Evolutionary conservation across 2,797 vertebrate genomes (phyloP), one percentile per base, ranked within the genome.

Genomic region (Menidia menidia): DNA sequence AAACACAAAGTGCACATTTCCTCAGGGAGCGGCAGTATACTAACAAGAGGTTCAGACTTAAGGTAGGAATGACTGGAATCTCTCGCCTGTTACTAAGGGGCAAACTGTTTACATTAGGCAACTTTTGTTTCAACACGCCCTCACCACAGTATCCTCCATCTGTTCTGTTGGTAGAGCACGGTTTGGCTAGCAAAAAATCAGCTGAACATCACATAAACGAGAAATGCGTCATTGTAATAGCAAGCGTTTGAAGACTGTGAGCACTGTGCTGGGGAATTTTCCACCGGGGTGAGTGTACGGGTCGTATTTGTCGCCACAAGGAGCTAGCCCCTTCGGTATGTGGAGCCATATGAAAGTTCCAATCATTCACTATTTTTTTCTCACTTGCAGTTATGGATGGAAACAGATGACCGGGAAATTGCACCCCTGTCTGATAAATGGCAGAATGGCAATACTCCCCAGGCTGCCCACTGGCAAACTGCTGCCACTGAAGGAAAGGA

Each of bases 331-430:
- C 61, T 60, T 54, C 52, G 69, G 59, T 61, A 57, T 71, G 64
- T 82, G 53, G 48, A 76, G 81, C 53, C 76, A 60, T 75, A 85
- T 90, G 88, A 73, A 86, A 81, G 76, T 68, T 47, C 53, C 60
- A 68, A 87, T 89, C 79, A 81, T 79, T 89, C 73, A 82, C 74
- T 65, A 65, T 79, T 68, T 71, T 45, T 53, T 31, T 11, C 70
- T 75, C 79, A 83, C 74, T 69, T 75, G 82, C 90, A 82, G 85
- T 85, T 84, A 85, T 75, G 82, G 86, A 85, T 84, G 82, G 78
- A 83, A 89, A 91, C 86, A 88, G 89, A 91, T 86, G 90, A 91
- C 79, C 54, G 60, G 81, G 82, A 88, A 91, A 91, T 88, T 89
- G 83, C 84, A 79, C 85, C 82, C 39, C 85, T 73, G 84, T 88